Evolutionary conservation across 2,113 vertebrate genomes (phyloP).

Genomic region (Colinus virginianus): DNA sequence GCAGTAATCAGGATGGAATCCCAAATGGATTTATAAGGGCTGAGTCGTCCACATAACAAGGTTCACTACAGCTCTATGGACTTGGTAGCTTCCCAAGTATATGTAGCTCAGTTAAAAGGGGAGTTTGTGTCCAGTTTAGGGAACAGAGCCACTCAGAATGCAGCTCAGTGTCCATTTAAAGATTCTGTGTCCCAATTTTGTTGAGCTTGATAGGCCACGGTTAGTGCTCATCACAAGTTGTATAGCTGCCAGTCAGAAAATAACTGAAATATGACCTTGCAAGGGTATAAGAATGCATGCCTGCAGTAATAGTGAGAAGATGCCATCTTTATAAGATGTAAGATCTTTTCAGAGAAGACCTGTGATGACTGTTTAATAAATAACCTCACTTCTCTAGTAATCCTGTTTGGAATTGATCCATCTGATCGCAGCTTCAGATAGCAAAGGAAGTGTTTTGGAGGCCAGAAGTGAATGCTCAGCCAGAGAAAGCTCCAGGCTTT

Average conservation of each 20-base stretch:
- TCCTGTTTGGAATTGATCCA: neutral
- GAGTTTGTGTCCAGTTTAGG: neutral
- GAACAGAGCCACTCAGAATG: neutral
- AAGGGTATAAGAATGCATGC: neutral
- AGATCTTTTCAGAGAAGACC: neutral
- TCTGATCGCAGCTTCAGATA: neutral
- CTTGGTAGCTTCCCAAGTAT: neutral
- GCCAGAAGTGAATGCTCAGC: neutral
- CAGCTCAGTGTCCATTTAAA: neutral
- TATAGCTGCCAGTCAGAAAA: neutral
- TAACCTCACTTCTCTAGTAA: neutral
- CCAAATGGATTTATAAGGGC: neutral
- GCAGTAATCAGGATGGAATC: slow-evolving; percentile 41
- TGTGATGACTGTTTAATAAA: neutral
- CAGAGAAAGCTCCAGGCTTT: neutral
- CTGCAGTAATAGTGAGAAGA: neutral
- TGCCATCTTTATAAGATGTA: neutral
- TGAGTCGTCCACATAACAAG: neutral
- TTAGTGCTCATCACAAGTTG: neutral
- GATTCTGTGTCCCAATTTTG: neutral
- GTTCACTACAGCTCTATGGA: neutral
- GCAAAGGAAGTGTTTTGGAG: slow-evolving; percentile 20
- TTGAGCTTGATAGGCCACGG: neutral
- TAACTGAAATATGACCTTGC: neutral
- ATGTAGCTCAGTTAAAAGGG: neutral